Evolutionary conservation across 2,888 invertebrate species (phyloP), one percentile per base, ranked within the genome.

Genomic region (Polyommatus icarus): DNA sequence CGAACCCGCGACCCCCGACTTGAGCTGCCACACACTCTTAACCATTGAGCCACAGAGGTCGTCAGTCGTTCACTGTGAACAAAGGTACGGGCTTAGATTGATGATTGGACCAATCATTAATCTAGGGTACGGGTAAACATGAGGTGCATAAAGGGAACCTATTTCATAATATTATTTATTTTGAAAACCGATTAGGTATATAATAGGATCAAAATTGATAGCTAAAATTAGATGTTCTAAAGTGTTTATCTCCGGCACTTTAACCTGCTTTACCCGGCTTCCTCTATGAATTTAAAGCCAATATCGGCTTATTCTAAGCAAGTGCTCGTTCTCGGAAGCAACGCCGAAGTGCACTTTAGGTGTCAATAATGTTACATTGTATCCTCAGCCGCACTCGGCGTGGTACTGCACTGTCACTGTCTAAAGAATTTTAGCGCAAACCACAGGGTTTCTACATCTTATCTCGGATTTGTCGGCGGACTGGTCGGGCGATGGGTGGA

Each of bases 401-500:
- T 80, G 84, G 82, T 83, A 80, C 82, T 81, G 82, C 79, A 81
- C 83, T 82, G 84, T 82, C 82, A 83, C 85, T 83, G 82, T 80
- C 82, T 83, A 83, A 83, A 82, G 81, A 83, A 83, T 84, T 67
- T 87, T 84, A 84, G 85, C 84, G 85, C 84, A 88, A 89, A 85
- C 87, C 89, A 87, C 85, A 46, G 83, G 84, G 84, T 84, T 86
- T 85, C 83, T 83, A 78, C 80, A 78, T 79, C 81, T 80, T 78
- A 82, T 84, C 84, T 24, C 82, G 84, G 90, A 91, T 88, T 83
- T 80, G 89, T 91, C 79, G 88, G 81, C 79, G 80, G 90, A 92
- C 87, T 81, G 83, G 87, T 92, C 86, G 80, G 83, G 82, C 80
- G 81, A 79, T 80, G 83, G 79, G 80, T 80, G 77, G 77, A 79